Evolutionary conservation across 2,888 invertebrate genomes (phyloP).

Genomic region (Drosophila mimetica): DNA sequence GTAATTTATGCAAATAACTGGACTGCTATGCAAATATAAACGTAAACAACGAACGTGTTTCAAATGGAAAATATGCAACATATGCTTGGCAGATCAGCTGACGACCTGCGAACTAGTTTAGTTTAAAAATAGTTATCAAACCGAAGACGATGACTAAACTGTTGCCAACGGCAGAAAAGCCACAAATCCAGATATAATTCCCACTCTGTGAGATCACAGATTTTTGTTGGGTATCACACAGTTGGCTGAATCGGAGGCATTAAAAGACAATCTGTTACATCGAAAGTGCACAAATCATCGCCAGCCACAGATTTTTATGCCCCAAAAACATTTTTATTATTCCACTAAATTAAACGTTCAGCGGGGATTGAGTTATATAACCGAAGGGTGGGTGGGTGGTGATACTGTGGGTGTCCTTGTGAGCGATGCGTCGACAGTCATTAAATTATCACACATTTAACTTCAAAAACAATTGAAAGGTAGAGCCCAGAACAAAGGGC

Average conservation of each 20-base stretch:
- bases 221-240: conserved; percentile 16
- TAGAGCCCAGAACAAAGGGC: conserved; percentile 60
- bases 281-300: conserved; percentile 77
- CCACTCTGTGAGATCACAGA: neutral
- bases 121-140: conserved; percentile 16
- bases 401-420: conserved; percentile 41
- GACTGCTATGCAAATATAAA: conserved; percentile 20
- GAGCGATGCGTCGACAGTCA: conserved; percentile 80
- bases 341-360: conserved; percentile 78
- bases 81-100: conserved; percentile 15
- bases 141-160: conserved; percentile 16
- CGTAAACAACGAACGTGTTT: conserved; percentile 13
- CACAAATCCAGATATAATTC: conserved; percentile 3
- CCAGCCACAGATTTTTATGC: conserved; percentile 68
- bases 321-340: conserved; percentile 79
- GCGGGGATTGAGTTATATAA: conserved; percentile 50
- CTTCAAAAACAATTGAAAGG: conserved; percentile 83
- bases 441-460: conserved; percentile 84
- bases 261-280: conserved; percentile 80
- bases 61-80: neutral
- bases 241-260: conserved; percentile 49
- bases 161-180: conserved; percentile 21
- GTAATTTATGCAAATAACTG: conserved; percentile 18
- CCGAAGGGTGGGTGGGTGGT: conserved; percentile 11
- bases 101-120: conserved; percentile 16